Conservation (phyloP, 2,797 vertebrate species). For the Enteromius argenteus region DNA sequence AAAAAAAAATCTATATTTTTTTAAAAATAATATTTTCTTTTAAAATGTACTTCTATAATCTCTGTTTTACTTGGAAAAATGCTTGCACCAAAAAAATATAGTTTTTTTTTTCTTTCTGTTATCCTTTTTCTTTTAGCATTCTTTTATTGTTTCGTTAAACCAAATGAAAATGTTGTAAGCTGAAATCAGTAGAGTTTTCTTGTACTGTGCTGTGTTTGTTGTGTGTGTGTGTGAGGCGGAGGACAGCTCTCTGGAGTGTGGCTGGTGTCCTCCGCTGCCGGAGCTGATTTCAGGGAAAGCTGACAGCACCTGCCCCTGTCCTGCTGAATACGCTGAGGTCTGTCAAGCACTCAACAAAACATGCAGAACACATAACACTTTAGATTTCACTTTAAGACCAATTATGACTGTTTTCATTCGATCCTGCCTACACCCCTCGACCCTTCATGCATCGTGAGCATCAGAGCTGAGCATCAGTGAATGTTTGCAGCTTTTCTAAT, state of each 20-base stretch:
- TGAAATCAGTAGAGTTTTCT: not conserved
- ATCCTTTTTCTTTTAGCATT: too few species aligned
- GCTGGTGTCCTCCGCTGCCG: conserved; percentile 79
- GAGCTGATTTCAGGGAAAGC: conserved; percentile 84
- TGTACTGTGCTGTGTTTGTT: not conserved
- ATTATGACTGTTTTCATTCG: not conserved
- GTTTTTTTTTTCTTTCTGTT: too few species aligned
- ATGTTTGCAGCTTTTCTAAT: not conserved
- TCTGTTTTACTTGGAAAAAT: too few species aligned
- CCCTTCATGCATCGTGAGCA: not conserved
- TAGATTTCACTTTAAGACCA: not conserved
- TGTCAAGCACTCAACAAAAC: conserved; percentile 33
- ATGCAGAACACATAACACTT: not conserved
- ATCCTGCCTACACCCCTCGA: not conserved
- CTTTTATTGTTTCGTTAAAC: too few species aligned
- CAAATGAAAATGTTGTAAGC: not conserved
- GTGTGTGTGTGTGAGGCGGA: conserved; percentile 72
- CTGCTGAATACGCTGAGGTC: conserved; percentile 82
- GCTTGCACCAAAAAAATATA: too few species aligned
- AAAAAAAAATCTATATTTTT: too few species aligned
- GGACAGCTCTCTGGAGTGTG: conserved; percentile 73
- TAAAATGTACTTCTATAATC: too few species aligned
- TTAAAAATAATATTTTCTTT: too few species aligned
- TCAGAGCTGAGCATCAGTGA: not conserved
- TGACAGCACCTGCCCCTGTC: conserved; percentile 83